Evolutionary conservation across 2,888 invertebrate genomes (phyloP).

Genomic region (Kryphioiulus occultus): DNA sequence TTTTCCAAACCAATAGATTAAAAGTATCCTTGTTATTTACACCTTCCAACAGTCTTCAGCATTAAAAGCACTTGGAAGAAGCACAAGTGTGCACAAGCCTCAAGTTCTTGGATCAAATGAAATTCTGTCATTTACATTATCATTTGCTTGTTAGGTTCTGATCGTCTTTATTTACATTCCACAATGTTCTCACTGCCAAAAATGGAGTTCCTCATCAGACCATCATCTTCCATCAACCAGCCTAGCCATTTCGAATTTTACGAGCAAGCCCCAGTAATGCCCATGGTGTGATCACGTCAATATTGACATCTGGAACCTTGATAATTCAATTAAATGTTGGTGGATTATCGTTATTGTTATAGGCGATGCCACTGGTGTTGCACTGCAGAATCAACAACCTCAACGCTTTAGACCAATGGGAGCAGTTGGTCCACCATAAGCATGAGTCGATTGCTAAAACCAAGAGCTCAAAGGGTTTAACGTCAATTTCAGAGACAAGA

Average conservation of each 20-base stretch:
- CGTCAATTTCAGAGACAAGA: not conserved
- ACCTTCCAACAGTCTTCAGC: too few relatives aligned
- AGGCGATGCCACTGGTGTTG: not conserved
- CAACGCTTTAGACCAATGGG: not conserved
- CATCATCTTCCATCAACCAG: not conserved
- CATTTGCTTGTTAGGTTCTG: too few relatives aligned
- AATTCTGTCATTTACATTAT: too few relatives aligned
- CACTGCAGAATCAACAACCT: not conserved
- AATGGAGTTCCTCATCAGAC: too few relatives aligned
- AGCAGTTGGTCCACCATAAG: not conserved
- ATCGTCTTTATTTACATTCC: too few relatives aligned
- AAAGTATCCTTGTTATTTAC: too few relatives aligned
- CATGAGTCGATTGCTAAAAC: not conserved
- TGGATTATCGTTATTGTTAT: not conserved
- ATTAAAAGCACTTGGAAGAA: too few relatives aligned
- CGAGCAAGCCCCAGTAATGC: not conserved
- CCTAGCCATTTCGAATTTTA: not conserved
- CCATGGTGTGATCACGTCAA: not conserved
- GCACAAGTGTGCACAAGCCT: too few relatives aligned
- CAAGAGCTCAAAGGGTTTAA: not conserved
- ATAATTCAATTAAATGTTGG: not conserved
- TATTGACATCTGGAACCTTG: not conserved
- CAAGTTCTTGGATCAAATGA: too few relatives aligned
- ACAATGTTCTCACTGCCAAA: too few relatives aligned
- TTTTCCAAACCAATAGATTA: too few relatives aligned